phyloP scores from a whole-genome alignment of 2,113 vertebrate species.

The Zeus faber region DNA sequence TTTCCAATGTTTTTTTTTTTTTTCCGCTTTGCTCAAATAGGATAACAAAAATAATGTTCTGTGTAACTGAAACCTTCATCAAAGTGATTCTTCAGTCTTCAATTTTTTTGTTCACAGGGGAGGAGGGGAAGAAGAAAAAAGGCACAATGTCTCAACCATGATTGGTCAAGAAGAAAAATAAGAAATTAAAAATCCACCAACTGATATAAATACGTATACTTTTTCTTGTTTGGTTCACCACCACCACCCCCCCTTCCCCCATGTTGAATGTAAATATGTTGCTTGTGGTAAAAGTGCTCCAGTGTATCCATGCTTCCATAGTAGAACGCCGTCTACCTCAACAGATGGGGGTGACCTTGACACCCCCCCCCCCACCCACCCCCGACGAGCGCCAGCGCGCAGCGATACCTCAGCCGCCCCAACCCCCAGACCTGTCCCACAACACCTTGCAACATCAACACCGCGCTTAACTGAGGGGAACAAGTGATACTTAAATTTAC shows the following conservation, averaged over 20 bases:
- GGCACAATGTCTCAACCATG: slow-evolving; percentile 49
- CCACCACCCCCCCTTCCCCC: slow-evolving; percentile 40
- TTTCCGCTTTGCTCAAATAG: slow-evolving; percentile 68
- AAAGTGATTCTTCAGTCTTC: slow-evolving; percentile 32
- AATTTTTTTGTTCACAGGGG: slow-evolving; percentile 41
- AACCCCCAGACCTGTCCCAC: neutral
- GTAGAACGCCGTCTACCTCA: slow-evolving; percentile 89
- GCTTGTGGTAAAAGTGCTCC: slow-evolving; percentile 85
- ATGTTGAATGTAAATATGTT: slow-evolving; percentile 87
- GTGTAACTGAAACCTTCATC: slow-evolving; percentile 73
- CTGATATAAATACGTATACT: slow-evolving; percentile 67
- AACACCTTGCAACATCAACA: no score
- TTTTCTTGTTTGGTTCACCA: slow-evolving; percentile 38
- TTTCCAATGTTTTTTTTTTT: slow-evolving; percentile 24
- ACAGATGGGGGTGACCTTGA: slow-evolving; percentile 79
- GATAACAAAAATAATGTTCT: slow-evolving; percentile 66
- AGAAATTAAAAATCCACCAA: slow-evolving; percentile 69
- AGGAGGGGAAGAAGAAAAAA: slow-evolving; percentile 32
- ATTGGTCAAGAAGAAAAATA: slow-evolving; percentile 31
- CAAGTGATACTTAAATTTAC: slow-evolving; percentile 82
- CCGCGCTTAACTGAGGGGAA: slow-evolving; percentile 87
- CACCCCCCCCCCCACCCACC: slow-evolving; percentile 67
- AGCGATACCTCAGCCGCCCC: slow-evolving; percentile 86
- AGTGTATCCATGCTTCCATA: slow-evolving; percentile 89
- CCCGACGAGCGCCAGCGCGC: slow-evolving; percentile 75